These are phyloP conservation scores for Acanthopagrus latus DNA, from an alignment of 2,797 vertebrate species.

Conservation along the genomic window DNA sequence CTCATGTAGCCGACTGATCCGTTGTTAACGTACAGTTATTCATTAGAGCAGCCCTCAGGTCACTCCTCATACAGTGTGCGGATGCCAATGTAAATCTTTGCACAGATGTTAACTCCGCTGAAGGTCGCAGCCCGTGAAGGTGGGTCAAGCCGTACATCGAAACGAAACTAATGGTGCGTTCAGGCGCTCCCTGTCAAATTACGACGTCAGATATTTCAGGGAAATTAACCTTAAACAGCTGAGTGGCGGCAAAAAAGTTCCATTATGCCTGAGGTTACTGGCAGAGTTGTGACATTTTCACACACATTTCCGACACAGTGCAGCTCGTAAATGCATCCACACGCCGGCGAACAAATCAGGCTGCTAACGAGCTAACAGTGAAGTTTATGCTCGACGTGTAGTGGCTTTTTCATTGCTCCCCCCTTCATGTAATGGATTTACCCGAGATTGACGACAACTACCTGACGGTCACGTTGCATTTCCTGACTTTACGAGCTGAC, in stretches of 20 bases:
- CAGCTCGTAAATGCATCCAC: background rate
- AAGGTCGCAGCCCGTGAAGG: slow-evolving; percentile 7
- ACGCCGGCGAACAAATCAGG: background rate
- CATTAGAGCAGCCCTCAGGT: slow-evolving; percentile 26
- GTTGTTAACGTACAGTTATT: background rate
- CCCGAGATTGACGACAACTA: slow-evolving; percentile 27
- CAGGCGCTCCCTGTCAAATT: slow-evolving; percentile 3
- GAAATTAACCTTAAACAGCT: slow-evolving; percentile 14
- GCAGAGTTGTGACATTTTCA: background rate
- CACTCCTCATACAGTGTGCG: background rate
- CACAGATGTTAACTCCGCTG: slow-evolving; percentile 14
- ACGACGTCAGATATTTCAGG: slow-evolving; percentile 3
- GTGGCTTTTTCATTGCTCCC: slow-evolving; percentile 8
- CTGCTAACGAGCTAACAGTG: background rate
- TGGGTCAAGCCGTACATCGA: background rate
- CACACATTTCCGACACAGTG: background rate
- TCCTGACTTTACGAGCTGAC: slow-evolving; percentile 4
- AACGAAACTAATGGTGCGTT: slow-evolving; percentile 22
- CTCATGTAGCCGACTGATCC: background rate
- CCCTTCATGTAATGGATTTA: slow-evolving; percentile 14
- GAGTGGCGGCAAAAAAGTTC: background rate
- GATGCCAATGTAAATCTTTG: background rate
- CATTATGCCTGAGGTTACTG: background rate
- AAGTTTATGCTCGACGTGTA: background rate
- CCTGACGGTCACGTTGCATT: background rate